Evolutionary conservation across 2,797 vertebrate genomes (phyloP), one percentile per base, ranked within the genome.

Genomic region (Acanthopagrus latus): DNA sequence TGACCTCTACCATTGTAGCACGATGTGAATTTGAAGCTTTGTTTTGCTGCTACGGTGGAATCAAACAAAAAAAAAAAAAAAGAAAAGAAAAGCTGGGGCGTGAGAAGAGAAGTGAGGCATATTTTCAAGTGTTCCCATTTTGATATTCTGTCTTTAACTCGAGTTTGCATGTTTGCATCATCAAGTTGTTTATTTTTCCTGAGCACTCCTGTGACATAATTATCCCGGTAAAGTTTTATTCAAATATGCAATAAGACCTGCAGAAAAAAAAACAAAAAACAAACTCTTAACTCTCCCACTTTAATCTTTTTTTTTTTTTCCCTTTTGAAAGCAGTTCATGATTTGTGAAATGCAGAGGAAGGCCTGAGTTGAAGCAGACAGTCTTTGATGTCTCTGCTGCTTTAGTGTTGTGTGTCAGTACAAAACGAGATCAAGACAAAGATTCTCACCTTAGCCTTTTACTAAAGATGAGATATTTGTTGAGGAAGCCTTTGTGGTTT

Each of bases 1-100:
- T 94, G 93, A 95, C 92, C 94, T 91, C 91, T 88, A 84, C 91
- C 88, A 93, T 91, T 93, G 92, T 93, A 81, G 85, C 78, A 14
- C 62, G 27, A 86, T 89, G 90, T 93, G 91, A 93, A 93, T 93
- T 92, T 92, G 90, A 91, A 83, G 87, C 92, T 91, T 94, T 93
- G 93, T 95, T 93, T 93, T 90, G 85, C 85, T 88, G 90, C 86
- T 86, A 80, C 84, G 89, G 88, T 84, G 80, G 81, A 87, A 87
- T 87, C 20, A 81, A 78, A 83, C 38, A 38, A 38, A 38, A 7
- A 38, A 38, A 38, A 9, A 83, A 74, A 47, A 38, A 18, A 47
- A 6, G 5, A 54, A 52, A 76, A 60, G 41, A 66, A 38, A 59
- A 64, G 81, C 78, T 14, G 74, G 80, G 80, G 55, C 64, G 54